These are phyloP conservation scores for Tetrapedia diversipes DNA, from an alignment of 2,888 invertebrate species.

Conservation along the genomic window DNA sequence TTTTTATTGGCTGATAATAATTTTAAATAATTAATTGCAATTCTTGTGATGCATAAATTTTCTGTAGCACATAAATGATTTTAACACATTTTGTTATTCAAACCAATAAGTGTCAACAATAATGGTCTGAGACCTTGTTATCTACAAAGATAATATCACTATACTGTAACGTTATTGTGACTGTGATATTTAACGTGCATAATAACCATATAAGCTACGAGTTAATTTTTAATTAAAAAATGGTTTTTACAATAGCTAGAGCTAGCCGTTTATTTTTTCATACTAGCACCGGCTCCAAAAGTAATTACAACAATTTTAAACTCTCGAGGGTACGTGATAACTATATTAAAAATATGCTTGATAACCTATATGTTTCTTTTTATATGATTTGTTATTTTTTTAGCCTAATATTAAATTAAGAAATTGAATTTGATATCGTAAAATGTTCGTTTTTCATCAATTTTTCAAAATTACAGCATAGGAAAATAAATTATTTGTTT, in stretches of 20 bases:
- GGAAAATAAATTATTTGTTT: neutral
- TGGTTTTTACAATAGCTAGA: conserved; percentile 72
- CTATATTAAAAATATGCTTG: neutral
- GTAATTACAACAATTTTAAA: conserved; percentile 56
- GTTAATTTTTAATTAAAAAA: conserved; percentile 44
- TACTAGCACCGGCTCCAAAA: conserved; percentile 46
- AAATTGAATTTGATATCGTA: too few species aligned
- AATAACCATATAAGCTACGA: too few species aligned
- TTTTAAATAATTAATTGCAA: neutral
- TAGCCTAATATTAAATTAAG: neutral
- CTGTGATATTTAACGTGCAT: conserved; percentile 13
- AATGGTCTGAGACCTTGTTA: neutral
- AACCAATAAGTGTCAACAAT: conserved; percentile 28
- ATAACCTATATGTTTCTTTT: neutral
- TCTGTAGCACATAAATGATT: conserved; percentile 41
- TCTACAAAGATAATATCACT: neutral
- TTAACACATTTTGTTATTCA: conserved; percentile 44
- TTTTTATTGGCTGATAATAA: neutral
- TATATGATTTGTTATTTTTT: neutral
- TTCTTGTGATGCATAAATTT: too few species aligned
- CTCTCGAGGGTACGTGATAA: conserved; percentile 64
- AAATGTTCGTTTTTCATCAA: too few species aligned
- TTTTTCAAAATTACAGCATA: neutral
- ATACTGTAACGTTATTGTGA: neutral
- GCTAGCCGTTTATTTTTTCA: conserved; percentile 64